Conservation (phyloP, 1,140 invertebrate species). For the Fopius arisanus region DNA sequence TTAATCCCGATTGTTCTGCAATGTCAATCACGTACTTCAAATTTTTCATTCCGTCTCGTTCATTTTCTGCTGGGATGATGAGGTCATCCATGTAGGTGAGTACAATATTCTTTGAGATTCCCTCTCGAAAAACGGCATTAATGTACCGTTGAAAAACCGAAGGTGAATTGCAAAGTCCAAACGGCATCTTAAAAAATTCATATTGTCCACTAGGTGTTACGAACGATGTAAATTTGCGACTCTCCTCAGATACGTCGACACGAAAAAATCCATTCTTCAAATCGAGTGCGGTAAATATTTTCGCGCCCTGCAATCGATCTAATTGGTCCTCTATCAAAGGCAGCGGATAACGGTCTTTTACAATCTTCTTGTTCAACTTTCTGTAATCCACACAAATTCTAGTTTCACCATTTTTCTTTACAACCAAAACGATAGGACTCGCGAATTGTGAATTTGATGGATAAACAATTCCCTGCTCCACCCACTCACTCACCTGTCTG, state of each 20-base stretch:
- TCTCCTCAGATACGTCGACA: slow-evolving; percentile 23
- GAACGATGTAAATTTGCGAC: slow-evolving; percentile 27
- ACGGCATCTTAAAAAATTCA: slow-evolving; percentile 52
- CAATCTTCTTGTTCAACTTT: slow-evolving; percentile 42
- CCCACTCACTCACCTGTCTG: slow-evolving; percentile 32
- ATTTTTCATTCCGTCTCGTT: too few relatives aligned
- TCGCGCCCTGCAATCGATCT: slow-evolving; percentile 45
- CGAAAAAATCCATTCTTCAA: slow-evolving; percentile 44
- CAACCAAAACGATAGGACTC: slow-evolving; percentile 58
- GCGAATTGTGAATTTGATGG: slow-evolving; percentile 56
- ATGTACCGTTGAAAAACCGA: slow-evolving; percentile 48
- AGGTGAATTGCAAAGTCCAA: slow-evolving; percentile 47
- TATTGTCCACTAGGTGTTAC: slow-evolving; percentile 44
- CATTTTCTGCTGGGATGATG: too few relatives aligned
- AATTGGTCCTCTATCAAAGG: slow-evolving; percentile 64
- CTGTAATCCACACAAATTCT: slow-evolving; percentile 44
- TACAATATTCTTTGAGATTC: slow-evolving; percentile 14
- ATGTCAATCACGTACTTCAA: too few relatives aligned
- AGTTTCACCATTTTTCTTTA: slow-evolving; percentile 59
- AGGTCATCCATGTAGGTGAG: too few relatives aligned
- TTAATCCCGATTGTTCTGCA: too few relatives aligned
- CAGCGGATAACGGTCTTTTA: slow-evolving; percentile 62
- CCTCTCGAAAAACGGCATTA: slow-evolving; percentile 34
- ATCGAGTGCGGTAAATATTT: slow-evolving; percentile 62
- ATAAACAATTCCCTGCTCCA: slow-evolving; percentile 37